A percentile compares a stretch with the other conserved stretches of the same genome.
Evolutionary conservation across 2,113 vertebrate genomes (phyloP).

Genomic region (Sinocyclocheilus anshuiensis): DNA sequence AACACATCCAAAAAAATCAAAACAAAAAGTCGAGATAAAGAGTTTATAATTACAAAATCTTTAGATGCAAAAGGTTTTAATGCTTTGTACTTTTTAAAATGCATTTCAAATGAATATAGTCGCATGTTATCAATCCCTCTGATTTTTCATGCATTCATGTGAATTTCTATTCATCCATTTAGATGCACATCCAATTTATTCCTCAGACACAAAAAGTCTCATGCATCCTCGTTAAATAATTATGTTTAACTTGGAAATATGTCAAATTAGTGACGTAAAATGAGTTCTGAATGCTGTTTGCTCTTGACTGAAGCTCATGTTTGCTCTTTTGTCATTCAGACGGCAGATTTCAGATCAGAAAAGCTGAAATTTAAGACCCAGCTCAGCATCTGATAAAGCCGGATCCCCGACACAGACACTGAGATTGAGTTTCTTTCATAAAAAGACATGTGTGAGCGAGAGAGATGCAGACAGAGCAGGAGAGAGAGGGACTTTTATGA

Average conservation of each 20-base stretch:
- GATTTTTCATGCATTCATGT: too few species aligned
- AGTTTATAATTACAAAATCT: background rate
- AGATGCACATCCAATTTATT: background rate
- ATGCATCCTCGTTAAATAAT: too few species aligned
- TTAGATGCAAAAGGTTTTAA: background rate
- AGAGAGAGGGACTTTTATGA: constrained; percentile 41
- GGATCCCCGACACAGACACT: constrained; percentile 57
- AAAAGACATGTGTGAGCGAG: background rate
- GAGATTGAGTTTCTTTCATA: constrained; percentile 40
- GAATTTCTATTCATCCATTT: background rate
- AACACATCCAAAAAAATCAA: background rate
- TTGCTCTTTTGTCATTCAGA: background rate
- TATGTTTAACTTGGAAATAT: background rate
- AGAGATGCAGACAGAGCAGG: background rate
- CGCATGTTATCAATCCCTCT: too few species aligned
- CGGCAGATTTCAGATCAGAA: too few species aligned
- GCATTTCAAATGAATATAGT: too few species aligned
- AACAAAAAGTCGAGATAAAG: background rate
- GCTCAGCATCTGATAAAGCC: constrained; percentile 43
- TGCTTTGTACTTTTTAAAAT: too few species aligned
- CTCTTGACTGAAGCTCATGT: background rate
- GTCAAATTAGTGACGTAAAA: background rate
- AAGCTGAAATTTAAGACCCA: constrained; percentile 47
- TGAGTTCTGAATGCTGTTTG: background rate
- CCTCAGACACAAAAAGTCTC: background rate